Evolutionary conservation across 2,888 invertebrate species (phyloP), one percentile per base, ranked within the genome.

Genomic region (Carabus problematicus): DNA sequence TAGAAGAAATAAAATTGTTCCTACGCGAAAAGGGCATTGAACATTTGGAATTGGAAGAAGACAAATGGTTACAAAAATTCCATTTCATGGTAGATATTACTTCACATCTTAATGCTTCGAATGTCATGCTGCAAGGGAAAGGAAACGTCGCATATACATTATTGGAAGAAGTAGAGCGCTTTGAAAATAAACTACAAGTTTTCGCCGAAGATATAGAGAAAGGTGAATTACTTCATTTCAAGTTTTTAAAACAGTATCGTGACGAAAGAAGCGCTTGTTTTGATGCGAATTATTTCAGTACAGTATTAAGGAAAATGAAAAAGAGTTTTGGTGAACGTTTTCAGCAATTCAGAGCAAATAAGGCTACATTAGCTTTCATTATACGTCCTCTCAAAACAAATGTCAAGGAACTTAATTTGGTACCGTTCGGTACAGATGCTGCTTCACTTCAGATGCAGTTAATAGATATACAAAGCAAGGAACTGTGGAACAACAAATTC

Each of bases 81-180:
- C 73, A 77, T 73, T 76, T 77, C 73, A 76, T 75, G 74, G 75
- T 76, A 72, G 74, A 75, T 71, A 71, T 75, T 72, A 76, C 74
- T 70, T 70, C 72, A 71, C 72, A 77, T 73, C 73, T 77, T 76
- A 76, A 77, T 76, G 71, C 75, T 73, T 74, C 76, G 70, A 76
- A 75, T 75, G 73, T 64, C 72, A 75, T 76, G 76, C 74, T 78
- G 72, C 75, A 77, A 71, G 73, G 73, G 70, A 76, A 76, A 70
- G 73, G 73, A 74, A 77, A 76, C 71, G 60, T 43, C 72, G 71
- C 71, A 70, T 72, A 72, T 76, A 70, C 69, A 58, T 69, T 73
- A 73, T 64, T 75, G 70, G 72, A 75, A 73, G 72, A 73, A 74
- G 70, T 74, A 0, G 68, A 73, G 64, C 66, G 67, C 67, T 74